Percentiles rank a stretch among this genome's conserved stretches.
Evolutionary conservation across 1,140 invertebrate genomes (phyloP).

Genomic region (Orchesella cincta): DNA sequence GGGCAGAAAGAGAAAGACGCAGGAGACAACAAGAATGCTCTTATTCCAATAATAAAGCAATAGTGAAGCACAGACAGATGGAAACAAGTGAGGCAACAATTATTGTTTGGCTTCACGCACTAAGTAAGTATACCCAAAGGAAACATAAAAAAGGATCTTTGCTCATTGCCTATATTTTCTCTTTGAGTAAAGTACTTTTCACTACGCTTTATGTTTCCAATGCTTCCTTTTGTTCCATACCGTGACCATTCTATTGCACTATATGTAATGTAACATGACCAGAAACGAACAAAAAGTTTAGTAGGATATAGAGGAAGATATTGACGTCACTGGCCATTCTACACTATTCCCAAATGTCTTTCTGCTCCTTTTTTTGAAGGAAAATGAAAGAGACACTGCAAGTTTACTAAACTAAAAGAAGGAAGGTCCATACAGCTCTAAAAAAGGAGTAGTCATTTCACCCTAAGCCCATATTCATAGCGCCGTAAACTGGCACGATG

Average conservation of each 20-base stretch:
- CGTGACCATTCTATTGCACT: background rate
- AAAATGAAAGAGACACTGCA: background rate
- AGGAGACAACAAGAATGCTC: constrained; percentile 3
- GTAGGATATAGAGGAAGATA: constrained; percentile 6
- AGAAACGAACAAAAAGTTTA: background rate
- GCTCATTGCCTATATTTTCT: constrained; percentile 39
- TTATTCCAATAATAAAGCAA: constrained; percentile 27
- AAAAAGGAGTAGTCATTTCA: no score
- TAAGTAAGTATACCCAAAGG: constrained; percentile 47
- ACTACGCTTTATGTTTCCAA: background rate
- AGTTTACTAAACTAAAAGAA: no score
- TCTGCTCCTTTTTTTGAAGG: background rate
- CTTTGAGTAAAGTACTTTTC: constrained; percentile 35
- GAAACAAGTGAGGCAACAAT: constrained; percentile 44
- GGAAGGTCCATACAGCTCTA: no score
- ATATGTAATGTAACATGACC: background rate
- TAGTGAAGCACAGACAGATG: constrained; percentile 31
- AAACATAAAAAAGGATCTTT: constrained; percentile 46
- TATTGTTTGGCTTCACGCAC: constrained; percentile 48
- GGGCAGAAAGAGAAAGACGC: constrained; percentile 18
- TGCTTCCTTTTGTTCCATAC: background rate
- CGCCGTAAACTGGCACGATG: no score
- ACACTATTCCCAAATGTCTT: constrained; percentile 19
- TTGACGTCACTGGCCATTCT: constrained; percentile 21
- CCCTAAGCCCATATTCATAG: no score